phyloP scores from a whole-genome alignment of 2,888 invertebrate genomes.

The Himalopsyche tibetana region DNA sequence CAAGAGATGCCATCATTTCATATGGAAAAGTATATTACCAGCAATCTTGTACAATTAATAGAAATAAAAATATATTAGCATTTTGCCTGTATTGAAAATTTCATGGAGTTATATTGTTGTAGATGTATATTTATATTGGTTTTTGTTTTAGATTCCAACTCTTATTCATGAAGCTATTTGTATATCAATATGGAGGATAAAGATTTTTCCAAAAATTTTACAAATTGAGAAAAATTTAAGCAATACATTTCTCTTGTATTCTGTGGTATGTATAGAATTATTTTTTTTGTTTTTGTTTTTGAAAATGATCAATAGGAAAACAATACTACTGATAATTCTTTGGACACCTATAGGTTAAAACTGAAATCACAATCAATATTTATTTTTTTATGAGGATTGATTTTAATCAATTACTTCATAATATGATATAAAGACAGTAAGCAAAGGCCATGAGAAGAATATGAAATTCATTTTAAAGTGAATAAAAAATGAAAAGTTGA shows the following conservation, averaged over 20 bases:
- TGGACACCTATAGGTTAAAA: too few relatives aligned
- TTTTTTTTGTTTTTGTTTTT: neutral
- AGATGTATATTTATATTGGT: too few relatives aligned
- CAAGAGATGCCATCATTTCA: constrained; percentile 88
- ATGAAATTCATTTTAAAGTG: neutral
- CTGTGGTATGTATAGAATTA: constrained; percentile 77
- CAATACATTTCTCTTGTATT: constrained; percentile 86
- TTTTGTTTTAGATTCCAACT: constrained; percentile 78
- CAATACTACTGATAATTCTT: too few relatives aligned
- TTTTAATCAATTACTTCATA: too few relatives aligned
- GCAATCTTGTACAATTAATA: neutral
- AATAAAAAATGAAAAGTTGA: neutral
- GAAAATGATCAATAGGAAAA: too few relatives aligned
- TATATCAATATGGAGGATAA: constrained; percentile 90
- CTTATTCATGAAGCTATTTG: constrained; percentile 90
- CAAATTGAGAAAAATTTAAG: constrained; percentile 81
- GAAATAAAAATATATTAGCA: too few relatives aligned
- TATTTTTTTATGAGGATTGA: too few relatives aligned
- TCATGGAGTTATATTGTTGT: too few relatives aligned
- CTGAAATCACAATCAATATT: too few relatives aligned
- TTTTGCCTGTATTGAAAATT: too few relatives aligned
- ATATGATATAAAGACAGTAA: too few relatives aligned
- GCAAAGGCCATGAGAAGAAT: neutral
- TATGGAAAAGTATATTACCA: constrained; percentile 80
- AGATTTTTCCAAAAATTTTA: constrained; percentile 86